phyloP scores from a whole-genome alignment of 2,797 vertebrate genomes.

The Lutjanus campechanus region DNA sequence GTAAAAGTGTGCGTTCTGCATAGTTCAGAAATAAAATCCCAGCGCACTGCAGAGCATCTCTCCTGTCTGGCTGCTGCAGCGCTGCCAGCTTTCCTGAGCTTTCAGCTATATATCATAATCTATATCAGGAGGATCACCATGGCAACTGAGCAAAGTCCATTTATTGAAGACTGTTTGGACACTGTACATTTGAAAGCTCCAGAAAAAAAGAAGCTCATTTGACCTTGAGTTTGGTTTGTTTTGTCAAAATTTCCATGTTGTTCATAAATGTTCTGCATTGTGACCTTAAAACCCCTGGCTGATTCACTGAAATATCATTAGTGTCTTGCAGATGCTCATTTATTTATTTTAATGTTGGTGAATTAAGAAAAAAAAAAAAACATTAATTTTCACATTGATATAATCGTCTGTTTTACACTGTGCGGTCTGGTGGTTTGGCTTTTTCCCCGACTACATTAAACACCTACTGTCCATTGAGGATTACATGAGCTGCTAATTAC shows the following conservation, averaged over 20 bases:
- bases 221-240: background rate
- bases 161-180: background rate
- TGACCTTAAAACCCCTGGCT: background rate
- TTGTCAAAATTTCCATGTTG: background rate
- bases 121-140: no score
- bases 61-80: no score
- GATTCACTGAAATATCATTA: background rate
- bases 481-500: slow-evolving; percentile 49
- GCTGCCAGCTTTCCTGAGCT: background rate
- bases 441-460: slow-evolving; percentile 1
- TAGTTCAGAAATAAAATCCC: no score
- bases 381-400: background rate
- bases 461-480: slow-evolving; percentile 19
- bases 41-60: no score
- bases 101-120: background rate
- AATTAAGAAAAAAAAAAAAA: background rate
- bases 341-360: background rate
- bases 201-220: background rate
- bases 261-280: background rate
- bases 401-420: background rate
- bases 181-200: background rate
- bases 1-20: no score
- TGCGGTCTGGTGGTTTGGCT: slow-evolving; percentile 15
- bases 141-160: background rate
- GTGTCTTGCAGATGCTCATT: background rate